These are phyloP conservation scores for Macroteleia sp. DNA, from an alignment of 2,888 invertebrate species.

Conservation along the genomic window DNA sequence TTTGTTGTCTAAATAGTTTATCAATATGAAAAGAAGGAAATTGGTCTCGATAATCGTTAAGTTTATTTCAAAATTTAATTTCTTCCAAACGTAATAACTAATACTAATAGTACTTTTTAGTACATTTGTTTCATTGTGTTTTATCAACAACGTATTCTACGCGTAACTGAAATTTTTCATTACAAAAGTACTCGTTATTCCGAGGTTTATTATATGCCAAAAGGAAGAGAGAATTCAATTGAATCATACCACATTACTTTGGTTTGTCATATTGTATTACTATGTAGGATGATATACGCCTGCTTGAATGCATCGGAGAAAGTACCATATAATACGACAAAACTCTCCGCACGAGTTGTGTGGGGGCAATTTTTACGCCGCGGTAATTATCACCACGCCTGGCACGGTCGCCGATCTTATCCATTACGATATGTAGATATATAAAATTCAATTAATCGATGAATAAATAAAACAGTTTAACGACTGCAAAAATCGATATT, in stretches of 20 bases:
- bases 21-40: too few relatives aligned
- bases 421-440: slow-evolving; percentile 22
- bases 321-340: slow-evolving; percentile 60
- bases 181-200: slow-evolving; percentile 44
- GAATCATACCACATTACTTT: slow-evolving; percentile 37
- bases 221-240: slow-evolving; percentile 49
- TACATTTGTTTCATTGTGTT: slow-evolving; percentile 11
- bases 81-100: too few relatives aligned
- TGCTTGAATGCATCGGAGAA: slow-evolving; percentile 48
- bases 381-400: slow-evolving; percentile 39
- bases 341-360: slow-evolving; percentile 48
- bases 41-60: too few relatives aligned
- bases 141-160: slow-evolving; percentile 20
- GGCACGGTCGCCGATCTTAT: slow-evolving; percentile 33
- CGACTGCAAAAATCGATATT: slow-evolving; percentile 2
- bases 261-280: slow-evolving; percentile 53
- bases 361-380: slow-evolving; percentile 43
- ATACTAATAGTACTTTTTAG: too few relatives aligned
- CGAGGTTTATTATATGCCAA: slow-evolving; percentile 30
- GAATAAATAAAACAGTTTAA: too few relatives aligned
- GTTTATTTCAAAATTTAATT: too few relatives aligned
- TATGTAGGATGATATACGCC: slow-evolving; percentile 58
- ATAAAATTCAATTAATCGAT: slow-evolving; percentile 27
- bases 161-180: slow-evolving; percentile 46
- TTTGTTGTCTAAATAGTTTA: too few relatives aligned